Conservation (phyloP, 2,888 invertebrate genomes). For the Drosophila emarginata region DNA sequence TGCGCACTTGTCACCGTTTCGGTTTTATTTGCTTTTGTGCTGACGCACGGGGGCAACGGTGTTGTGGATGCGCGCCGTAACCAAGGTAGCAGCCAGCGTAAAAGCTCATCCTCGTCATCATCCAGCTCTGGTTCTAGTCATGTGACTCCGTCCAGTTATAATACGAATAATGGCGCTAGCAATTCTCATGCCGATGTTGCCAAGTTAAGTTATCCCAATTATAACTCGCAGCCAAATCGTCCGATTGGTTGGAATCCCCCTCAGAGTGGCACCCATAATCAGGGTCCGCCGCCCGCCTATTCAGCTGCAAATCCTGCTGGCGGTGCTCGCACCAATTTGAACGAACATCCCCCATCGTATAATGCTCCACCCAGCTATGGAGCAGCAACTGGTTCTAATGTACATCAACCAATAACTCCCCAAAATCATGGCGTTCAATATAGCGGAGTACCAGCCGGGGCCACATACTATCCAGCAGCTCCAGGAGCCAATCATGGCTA, state of each 20-base stretch:
- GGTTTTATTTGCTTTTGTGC: slow-evolving; percentile 44
- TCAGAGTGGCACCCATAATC: slow-evolving; percentile 38
- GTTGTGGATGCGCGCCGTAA: slow-evolving; percentile 75
- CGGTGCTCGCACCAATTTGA: slow-evolving; percentile 77
- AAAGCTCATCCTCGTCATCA: slow-evolving; percentile 58
- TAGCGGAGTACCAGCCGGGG: slow-evolving; percentile 56
- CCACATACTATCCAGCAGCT: slow-evolving; percentile 62
- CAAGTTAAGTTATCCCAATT: slow-evolving; percentile 80
- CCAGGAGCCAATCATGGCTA: slow-evolving; percentile 51
- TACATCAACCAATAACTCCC: slow-evolving; percentile 73
- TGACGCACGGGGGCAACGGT: slow-evolving; percentile 48
- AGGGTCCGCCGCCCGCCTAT: slow-evolving; percentile 81
- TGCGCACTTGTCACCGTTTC: slow-evolving; percentile 55
- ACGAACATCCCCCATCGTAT: slow-evolving; percentile 79
- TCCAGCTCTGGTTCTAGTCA: slow-evolving; percentile 64
- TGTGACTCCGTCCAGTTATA: slow-evolving; percentile 79
- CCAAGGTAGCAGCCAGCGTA: slow-evolving; percentile 71
- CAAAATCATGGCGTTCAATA: slow-evolving; percentile 70
- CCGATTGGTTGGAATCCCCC: slow-evolving; percentile 82
- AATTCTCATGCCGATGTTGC: slow-evolving; percentile 80
- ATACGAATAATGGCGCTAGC: slow-evolving; percentile 48
- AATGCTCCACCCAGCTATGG: slow-evolving; percentile 69
- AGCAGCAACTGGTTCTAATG: slow-evolving; percentile 43
- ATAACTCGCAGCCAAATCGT: slow-evolving; percentile 81
- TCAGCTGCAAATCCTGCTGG: slow-evolving; percentile 77